Percentiles rank a stretch among this genome's conserved stretches.
Conservation (phyloP, 2,888 invertebrate species). For the Eupithecia vulgata region DNA sequence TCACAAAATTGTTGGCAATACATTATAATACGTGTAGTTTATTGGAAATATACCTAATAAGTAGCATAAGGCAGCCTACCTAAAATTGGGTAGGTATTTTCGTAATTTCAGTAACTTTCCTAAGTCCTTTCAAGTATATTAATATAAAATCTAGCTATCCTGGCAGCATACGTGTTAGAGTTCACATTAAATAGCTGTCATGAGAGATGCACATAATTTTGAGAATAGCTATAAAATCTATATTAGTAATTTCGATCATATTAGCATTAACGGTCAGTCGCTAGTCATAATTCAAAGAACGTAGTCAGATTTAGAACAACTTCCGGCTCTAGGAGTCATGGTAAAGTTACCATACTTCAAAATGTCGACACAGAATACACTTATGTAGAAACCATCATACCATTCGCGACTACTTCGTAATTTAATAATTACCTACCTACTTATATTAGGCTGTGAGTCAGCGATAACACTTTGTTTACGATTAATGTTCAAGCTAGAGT, state of each 20-base stretch:
- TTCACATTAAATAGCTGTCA: slow-evolving; percentile 64
- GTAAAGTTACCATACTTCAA: slow-evolving; percentile 4
- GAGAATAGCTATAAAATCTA: slow-evolving; percentile 60
- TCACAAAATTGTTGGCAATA: slow-evolving; percentile 56
- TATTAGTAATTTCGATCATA: slow-evolving; percentile 70
- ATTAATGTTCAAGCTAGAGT: slow-evolving; percentile 82
- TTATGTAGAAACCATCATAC: neutral
- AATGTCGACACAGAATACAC: neutral
- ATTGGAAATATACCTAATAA: slow-evolving; percentile 44
- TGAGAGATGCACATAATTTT: slow-evolving; percentile 62
- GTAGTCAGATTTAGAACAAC: slow-evolving; percentile 15
- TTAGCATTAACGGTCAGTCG: slow-evolving; percentile 63
- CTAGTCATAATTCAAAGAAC: slow-evolving; percentile 32
- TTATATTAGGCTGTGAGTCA: slow-evolving; percentile 81
- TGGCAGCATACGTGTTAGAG: slow-evolving; percentile 63
- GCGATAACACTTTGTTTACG: slow-evolving; percentile 78
- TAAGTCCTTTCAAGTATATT: slow-evolving; percentile 45
- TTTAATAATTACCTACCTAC: slow-evolving; percentile 66
- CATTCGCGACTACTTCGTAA: slow-evolving; percentile 45
- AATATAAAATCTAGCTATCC: slow-evolving; percentile 59
- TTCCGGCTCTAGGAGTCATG: slow-evolving; percentile 1
- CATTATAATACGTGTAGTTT: slow-evolving; percentile 44
- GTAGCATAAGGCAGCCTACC: slow-evolving; percentile 43
- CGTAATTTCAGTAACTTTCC: slow-evolving; percentile 47
- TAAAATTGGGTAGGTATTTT: slow-evolving; percentile 40